Conservation (phyloP, 2,888 invertebrate genomes). For the Litoditis marina region DNA sequence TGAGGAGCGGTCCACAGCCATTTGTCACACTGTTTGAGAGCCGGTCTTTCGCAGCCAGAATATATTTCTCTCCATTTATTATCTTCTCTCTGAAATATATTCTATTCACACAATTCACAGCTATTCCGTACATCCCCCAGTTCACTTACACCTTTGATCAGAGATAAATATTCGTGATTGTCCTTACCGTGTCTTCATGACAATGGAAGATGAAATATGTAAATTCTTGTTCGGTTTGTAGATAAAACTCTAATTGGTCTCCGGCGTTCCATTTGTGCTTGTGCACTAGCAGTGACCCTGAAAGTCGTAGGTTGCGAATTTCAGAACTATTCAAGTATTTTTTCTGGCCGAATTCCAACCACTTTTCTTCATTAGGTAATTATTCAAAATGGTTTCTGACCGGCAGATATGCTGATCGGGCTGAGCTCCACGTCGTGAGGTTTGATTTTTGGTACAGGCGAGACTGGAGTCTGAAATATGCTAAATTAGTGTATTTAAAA, state of each 20-base stretch:
- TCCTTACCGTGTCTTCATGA: conserved; percentile 28
- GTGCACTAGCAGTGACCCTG: too few species aligned
- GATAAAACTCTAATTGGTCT: conserved; percentile 44
- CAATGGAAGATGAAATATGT: conserved; percentile 40
- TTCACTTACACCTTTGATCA: not conserved
- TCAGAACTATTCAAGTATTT: too few species aligned
- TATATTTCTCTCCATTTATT: conserved; percentile 36
- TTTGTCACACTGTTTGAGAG: conserved; percentile 44
- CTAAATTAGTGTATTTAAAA: too few species aligned
- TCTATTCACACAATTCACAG: not conserved
- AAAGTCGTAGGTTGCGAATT: too few species aligned
- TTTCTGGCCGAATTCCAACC: too few species aligned
- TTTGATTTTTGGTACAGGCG: conserved; percentile 33
- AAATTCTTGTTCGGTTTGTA: conserved; percentile 43
- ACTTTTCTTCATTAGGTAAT: conserved; percentile 17
- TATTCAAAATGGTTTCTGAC: not conserved
- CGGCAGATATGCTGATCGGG: conserved; percentile 33
- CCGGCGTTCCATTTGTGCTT: conserved; percentile 41
- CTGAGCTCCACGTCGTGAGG: conserved; percentile 22
- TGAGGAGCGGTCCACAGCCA: conserved; percentile 49
- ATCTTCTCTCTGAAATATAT: conserved; percentile 20
- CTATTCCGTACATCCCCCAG: conserved; percentile 18
- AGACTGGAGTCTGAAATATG: conserved; percentile 18
- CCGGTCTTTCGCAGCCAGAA: conserved; percentile 57
- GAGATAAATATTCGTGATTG: not conserved